A percentile compares a stretch with the other conserved stretches of the same genome.
These are phyloP conservation scores for Ruditapes philippinarum DNA, from an alignment of 1,140 invertebrate species.

Conservation along the genomic window DNA sequence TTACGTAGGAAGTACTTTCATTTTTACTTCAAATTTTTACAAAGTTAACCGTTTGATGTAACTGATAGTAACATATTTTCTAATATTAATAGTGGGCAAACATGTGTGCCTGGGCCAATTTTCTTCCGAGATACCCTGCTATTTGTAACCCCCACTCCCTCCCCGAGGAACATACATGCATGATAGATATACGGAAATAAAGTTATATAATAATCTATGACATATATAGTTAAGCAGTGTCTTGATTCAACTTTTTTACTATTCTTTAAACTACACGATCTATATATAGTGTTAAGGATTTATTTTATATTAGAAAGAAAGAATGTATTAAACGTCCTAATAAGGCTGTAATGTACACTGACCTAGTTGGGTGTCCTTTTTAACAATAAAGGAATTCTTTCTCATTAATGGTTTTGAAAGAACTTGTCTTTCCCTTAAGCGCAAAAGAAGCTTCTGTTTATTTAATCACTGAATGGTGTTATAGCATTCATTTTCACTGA, in stretches of 20 bases:
- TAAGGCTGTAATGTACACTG: no score
- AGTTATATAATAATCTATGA: no score
- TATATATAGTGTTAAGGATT: no score
- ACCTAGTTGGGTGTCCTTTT: neutral
- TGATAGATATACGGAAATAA: no score
- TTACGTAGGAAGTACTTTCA: neutral
- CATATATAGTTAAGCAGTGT: no score
- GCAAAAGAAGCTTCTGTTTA: slow-evolving; percentile 6
- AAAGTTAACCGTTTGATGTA: neutral
- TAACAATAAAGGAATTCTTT: neutral
- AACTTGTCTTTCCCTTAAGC: neutral
- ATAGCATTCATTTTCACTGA: slow-evolving; percentile 12
- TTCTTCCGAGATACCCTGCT: neutral
- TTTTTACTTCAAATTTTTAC: neutral
- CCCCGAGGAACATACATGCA: no score
- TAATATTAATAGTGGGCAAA: neutral
- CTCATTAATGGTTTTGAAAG: neutral
- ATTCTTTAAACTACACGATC: no score
- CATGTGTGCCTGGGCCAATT: neutral
- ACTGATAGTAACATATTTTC: neutral
- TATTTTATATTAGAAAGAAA: no score
- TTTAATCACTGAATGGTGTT: neutral
- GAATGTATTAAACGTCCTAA: no score
- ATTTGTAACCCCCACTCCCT: no score
- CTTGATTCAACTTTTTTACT: no score